These are phyloP conservation scores for Tragopan temminckii DNA, from an alignment of 2,797 vertebrate species.

Conservation along the genomic window DNA sequence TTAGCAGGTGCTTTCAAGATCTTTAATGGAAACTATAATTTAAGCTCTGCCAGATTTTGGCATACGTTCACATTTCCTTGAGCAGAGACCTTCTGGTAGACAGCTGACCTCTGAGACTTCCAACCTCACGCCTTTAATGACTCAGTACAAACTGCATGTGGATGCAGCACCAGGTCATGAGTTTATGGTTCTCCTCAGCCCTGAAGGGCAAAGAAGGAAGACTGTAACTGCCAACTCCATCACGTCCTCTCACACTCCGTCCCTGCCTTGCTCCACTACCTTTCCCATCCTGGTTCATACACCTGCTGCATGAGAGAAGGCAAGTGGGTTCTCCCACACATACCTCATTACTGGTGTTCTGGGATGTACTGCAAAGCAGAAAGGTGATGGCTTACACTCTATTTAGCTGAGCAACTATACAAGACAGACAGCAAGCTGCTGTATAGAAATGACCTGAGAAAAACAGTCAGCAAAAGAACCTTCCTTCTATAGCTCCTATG, in stretches of 20 bases:
- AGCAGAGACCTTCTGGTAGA: not conserved
- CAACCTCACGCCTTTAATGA: not conserved
- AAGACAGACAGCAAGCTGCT: not conserved
- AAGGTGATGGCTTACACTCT: not conserved
- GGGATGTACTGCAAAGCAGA: not conserved
- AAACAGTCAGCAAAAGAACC: not conserved
- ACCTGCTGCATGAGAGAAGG: not conserved
- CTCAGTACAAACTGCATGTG: not conserved
- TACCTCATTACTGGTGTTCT: not conserved
- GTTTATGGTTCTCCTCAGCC: not conserved
- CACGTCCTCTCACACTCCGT: not conserved
- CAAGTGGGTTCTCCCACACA: not conserved
- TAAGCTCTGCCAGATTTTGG: constrained; percentile 54
- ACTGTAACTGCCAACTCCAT: accelerated
- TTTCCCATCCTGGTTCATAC: not conserved
- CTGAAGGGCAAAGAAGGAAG: not conserved
- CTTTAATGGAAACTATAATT: constrained; percentile 75
- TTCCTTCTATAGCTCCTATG: not conserved
- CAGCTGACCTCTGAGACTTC: not conserved
- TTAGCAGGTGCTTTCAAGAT: constrained; percentile 55
- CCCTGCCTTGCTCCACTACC: not conserved
- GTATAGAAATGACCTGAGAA: not conserved
- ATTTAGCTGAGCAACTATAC: not conserved
- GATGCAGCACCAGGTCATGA: not conserved
- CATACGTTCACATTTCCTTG: not conserved